Conservation (phyloP, 2,113 vertebrate genomes). For the Cephalopholis sonnerati region DNA sequence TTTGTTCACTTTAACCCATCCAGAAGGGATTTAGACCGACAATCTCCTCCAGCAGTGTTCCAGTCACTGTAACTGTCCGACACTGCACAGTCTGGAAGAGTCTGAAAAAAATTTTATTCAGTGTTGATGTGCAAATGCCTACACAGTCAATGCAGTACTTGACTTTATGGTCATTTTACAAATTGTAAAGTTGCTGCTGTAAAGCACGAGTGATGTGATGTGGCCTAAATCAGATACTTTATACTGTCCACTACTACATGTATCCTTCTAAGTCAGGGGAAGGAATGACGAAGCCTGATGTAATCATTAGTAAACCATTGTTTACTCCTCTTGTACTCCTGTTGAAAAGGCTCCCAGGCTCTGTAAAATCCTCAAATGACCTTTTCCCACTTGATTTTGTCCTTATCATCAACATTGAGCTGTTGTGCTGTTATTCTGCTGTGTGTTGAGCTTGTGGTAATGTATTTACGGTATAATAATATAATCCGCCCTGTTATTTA, state of each 20-base stretch:
- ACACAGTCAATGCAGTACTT: background rate
- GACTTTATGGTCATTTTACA: background rate
- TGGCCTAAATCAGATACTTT: slow-evolving; percentile 15
- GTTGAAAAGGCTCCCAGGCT: slow-evolving; percentile 8
- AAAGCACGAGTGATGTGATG: slow-evolving; percentile 13
- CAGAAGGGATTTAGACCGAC: background rate
- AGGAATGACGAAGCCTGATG: background rate
- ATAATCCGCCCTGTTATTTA: slow-evolving; percentile 53
- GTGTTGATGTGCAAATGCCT: background rate
- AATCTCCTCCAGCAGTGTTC: background rate
- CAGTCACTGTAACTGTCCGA: background rate
- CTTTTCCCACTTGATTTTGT: background rate
- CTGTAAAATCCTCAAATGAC: background rate
- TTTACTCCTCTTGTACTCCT: background rate
- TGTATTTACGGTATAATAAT: background rate
- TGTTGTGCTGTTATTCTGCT: slow-evolving; percentile 18
- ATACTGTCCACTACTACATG: background rate
- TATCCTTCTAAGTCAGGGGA: background rate
- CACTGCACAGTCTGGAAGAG: background rate
- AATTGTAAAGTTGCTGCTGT: slow-evolving; percentile 46
- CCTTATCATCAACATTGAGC: background rate
- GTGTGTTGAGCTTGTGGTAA: background rate
- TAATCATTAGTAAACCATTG: background rate
- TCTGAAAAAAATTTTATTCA: background rate
- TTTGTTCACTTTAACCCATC: slow-evolving; percentile 27